phyloP scores from a whole-genome alignment of 2,797 vertebrate species.

The Darevskia mixta region DNA sequence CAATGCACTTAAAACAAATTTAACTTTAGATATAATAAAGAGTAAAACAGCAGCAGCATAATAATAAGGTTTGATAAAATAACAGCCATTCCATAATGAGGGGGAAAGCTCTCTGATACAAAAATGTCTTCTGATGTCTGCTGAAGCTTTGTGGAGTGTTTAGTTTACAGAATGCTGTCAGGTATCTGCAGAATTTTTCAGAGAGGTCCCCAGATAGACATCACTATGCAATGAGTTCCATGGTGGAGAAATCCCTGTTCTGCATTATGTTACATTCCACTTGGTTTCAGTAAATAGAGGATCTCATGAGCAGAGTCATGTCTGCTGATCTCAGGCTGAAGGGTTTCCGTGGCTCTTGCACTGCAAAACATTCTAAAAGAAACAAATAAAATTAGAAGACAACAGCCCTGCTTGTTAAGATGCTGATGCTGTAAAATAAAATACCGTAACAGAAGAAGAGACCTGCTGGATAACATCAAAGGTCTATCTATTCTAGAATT shows the following conservation, averaged over 20 bases:
- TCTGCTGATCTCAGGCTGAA: too few relatives aligned
- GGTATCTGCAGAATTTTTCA: background rate
- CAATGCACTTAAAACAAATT: slow-evolving; percentile 5
- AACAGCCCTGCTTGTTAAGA: background rate
- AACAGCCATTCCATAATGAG: background rate
- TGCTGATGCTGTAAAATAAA: background rate
- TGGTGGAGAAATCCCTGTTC: background rate
- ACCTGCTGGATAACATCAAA: too few relatives aligned
- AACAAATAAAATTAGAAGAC: background rate
- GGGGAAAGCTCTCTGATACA: background rate
- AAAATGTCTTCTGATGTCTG: background rate
- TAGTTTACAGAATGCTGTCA: too few relatives aligned
- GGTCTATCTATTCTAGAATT: too few relatives aligned
- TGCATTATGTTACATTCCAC: background rate
- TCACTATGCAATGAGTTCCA: background rate
- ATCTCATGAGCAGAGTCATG: too few relatives aligned
- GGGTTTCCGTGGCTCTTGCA: too few relatives aligned
- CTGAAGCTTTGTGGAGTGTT: background rate
- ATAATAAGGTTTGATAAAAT: background rate
- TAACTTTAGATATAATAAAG: slow-evolving; percentile 14
- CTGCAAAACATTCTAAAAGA: background rate
- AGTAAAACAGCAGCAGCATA: background rate
- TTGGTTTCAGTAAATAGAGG: too few relatives aligned
- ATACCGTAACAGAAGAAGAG: too few relatives aligned
- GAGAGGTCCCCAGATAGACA: background rate